Evolutionary conservation across 2,113 vertebrate species (phyloP).

Genomic region (Edolisoma coerulescens): DNA sequence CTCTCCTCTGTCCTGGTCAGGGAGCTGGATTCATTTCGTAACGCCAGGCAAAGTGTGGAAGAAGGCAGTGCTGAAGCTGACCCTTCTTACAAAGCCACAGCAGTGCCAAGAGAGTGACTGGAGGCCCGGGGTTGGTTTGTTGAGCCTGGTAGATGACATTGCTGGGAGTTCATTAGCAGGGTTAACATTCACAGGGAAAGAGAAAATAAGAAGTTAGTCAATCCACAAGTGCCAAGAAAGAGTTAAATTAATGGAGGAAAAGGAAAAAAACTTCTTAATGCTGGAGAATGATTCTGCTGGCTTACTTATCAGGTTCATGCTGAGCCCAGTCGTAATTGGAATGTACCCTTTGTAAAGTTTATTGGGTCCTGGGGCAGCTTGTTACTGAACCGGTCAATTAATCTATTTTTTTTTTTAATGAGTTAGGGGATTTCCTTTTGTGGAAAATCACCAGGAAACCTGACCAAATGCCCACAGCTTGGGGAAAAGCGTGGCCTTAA

Average conservation of each 20-base stretch:
- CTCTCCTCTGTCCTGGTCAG: background rate
- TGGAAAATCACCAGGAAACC: conserved; percentile 74
- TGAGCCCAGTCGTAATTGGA: conserved; percentile 73
- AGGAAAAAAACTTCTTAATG: conserved; percentile 11
- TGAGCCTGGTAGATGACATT: background rate
- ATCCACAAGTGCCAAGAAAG: background rate
- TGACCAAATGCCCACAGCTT: conserved; percentile 75
- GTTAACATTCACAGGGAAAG: background rate
- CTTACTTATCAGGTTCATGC: conserved; percentile 61
- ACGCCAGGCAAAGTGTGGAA: background rate
- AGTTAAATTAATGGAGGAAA: conserved; percentile 1
- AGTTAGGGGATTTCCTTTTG: conserved; percentile 82
- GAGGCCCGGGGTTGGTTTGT: background rate
- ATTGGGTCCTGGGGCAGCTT: conserved; percentile 80
- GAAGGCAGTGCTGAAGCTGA: background rate
- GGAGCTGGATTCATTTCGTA: background rate
- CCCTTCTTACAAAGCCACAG: background rate
- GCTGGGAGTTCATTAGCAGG: background rate
- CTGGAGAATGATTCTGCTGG: conserved; percentile 42
- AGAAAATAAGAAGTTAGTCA: background rate
- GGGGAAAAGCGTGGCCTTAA: conserved; percentile 54
- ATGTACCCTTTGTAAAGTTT: conserved; percentile 78
- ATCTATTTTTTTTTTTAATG: conserved; percentile 82
- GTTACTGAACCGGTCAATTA: conserved; percentile 81
- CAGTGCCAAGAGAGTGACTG: background rate